phyloP scores from a whole-genome alignment of 2,113 vertebrate species.

The Anseranas semipalmata region DNA sequence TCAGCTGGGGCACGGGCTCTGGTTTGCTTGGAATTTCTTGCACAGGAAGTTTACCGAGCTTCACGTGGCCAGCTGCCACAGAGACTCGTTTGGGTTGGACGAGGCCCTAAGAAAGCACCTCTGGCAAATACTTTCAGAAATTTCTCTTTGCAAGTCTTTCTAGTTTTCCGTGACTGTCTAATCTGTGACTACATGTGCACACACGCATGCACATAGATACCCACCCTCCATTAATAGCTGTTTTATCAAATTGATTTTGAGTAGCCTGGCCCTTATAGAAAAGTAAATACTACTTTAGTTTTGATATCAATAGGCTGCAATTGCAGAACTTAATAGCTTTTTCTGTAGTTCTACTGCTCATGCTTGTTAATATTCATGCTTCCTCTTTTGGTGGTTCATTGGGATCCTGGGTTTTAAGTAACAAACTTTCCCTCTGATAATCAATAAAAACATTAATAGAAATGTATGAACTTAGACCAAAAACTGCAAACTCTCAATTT shows the following conservation, averaged over 20 bases:
- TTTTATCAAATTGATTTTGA: neutral
- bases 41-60: neutral
- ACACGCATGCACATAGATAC: rapidly evolving
- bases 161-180: neutral
- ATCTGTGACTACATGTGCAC: neutral
- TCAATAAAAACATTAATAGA: neutral
- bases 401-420: neutral
- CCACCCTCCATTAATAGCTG: neutral
- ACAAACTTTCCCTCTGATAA: neutral
- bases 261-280: neutral
- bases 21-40: neutral
- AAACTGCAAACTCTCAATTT: neutral
- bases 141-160: neutral
- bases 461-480: neutral
- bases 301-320: neutral
- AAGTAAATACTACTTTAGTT: neutral
- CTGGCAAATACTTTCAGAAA: slow-evolving; percentile 2
- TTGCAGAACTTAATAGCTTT: rapidly evolving
- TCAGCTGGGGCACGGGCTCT: neutral
- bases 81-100: slow-evolving; percentile 6
- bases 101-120: slow-evolving; percentile 20
- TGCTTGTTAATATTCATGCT: neutral
- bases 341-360: neutral
- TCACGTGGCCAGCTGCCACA: neutral
- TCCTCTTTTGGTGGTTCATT: rapidly evolving